Evolutionary conservation across 2,113 vertebrate genomes (phyloP).

Genomic region (Dolichallabes microphthalmus): DNA sequence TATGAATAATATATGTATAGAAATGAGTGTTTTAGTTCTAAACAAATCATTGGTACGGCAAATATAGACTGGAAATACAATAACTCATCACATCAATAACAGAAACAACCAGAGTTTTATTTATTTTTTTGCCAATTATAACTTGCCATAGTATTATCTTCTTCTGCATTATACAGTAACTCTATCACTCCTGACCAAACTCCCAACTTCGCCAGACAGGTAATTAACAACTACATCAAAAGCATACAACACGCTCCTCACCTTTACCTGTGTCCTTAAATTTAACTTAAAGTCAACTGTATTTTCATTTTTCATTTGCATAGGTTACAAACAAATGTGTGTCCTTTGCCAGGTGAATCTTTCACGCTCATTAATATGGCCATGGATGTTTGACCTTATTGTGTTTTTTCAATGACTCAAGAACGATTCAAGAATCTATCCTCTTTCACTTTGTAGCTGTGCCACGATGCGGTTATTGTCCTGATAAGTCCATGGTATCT

Average conservation of each 20-base stretch:
- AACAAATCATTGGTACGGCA: background rate
- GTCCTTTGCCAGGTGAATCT: background rate
- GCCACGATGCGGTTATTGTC: background rate
- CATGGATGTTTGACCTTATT: background rate
- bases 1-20: too few species aligned
- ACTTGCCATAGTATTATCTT: background rate
- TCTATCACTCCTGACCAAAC: background rate
- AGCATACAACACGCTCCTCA: background rate
- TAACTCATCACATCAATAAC: conserved; percentile 57
- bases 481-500: background rate
- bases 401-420: background rate
- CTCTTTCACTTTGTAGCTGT: background rate
- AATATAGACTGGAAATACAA: conserved; percentile 44
- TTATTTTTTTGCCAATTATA: background rate
- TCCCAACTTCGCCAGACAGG: background rate
- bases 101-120: conserved; percentile 14
- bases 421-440: background rate
- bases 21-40: background rate
- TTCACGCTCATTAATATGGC: background rate
- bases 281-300: conserved; percentile 18
- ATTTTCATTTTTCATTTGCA: conserved; percentile 30
- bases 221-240: background rate
- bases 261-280: background rate
- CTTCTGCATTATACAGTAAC: background rate
- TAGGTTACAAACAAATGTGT: conserved; percentile 23